Evolutionary conservation across 2,888 invertebrate genomes (phyloP).

Genomic region (Cryptocephalus moraei): DNA sequence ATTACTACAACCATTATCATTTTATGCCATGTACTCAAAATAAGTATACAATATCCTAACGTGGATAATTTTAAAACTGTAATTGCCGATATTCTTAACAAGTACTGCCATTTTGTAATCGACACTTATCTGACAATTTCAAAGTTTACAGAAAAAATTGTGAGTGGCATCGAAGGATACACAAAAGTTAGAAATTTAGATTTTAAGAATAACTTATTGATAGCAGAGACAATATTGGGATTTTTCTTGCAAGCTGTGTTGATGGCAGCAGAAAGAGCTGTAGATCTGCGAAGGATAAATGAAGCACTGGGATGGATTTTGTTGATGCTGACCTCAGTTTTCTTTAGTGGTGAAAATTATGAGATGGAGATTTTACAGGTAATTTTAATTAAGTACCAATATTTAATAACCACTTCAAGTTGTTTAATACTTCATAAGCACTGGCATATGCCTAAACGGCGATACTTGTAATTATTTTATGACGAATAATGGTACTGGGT

Average conservation of each 20-base stretch:
- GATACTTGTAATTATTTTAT: no score
- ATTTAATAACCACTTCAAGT: no score
- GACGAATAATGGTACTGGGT: no score
- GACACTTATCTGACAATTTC: neutral
- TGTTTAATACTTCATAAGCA: no score
- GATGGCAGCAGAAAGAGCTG: slow-evolving; percentile 9
- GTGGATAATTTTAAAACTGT: neutral
- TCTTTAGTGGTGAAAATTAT: no score
- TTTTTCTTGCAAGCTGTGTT: slow-evolving; percentile 18
- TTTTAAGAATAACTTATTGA: neutral
- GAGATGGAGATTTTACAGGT: no score
- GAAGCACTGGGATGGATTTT: slow-evolving; percentile 21
- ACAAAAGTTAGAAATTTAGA: neutral
- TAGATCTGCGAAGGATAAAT: slow-evolving; percentile 16
- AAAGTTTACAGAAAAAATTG: neutral
- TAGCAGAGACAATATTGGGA: slow-evolving; percentile 9
- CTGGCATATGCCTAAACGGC: no score
- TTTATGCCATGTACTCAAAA: slow-evolving; percentile 10
- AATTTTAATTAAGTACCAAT: no score
- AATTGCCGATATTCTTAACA: neutral
- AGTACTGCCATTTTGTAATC: slow-evolving; percentile 6
- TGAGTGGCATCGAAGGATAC: neutral
- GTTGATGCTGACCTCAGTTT: slow-evolving; percentile 11
- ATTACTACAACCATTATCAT: slow-evolving; percentile 8
- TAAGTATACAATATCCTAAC: slow-evolving; percentile 8